Base-by-base conservation (phyloP, 2,888 invertebrate species). In the Danaus chrysippus region DNA sequence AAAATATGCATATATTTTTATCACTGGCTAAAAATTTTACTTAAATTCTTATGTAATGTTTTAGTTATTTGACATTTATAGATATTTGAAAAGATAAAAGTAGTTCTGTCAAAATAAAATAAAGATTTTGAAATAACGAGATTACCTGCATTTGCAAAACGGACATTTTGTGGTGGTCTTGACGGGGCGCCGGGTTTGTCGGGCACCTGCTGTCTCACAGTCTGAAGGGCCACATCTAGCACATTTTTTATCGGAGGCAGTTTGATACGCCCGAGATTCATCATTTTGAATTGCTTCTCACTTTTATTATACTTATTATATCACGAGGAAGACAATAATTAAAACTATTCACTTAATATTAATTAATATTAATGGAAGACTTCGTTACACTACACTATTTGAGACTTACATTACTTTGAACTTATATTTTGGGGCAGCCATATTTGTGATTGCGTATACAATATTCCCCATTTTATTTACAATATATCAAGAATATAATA, bases 191-290 rank as follows among this genome's bases (percentile, higher is more conserved):
- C 90, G 10, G 87, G 79, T 74, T 93, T 94, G 52, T 94, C 94
- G 58, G 96, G 96, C 77, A 96, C 93, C 76, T 94, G 93, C 78
- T 96, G 95, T 73, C 95, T 92, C 56, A 96, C 92, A 17, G 96
- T 95, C 84, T 96, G 96, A 93, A 95, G 94, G 23, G 96, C 95
- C 69, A 96, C 96, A 79, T 95, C 95, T 76, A 96, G 79, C 52
- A 95, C 94, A 79, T 96, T 96, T 78, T 93, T 93, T 67, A 96
- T 76, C 44, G 96, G 95, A 56, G 96, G 95, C 73, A 96, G 79
- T 76, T 92, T 93, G 71, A 94, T 92, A 65, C 93, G 92, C 44
- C 93, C 92, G 63, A 91, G 69, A 67, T 90, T 86, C 60, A 87
- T 79, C 84, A 84, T 88, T 59, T 76, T 83, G 64, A 52, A 41